Percentiles rank a stretch among this genome's conserved stretches.
Evolutionary conservation across 2,888 invertebrate genomes (phyloP).

Genomic region (Nemurella pictetii): DNA sequence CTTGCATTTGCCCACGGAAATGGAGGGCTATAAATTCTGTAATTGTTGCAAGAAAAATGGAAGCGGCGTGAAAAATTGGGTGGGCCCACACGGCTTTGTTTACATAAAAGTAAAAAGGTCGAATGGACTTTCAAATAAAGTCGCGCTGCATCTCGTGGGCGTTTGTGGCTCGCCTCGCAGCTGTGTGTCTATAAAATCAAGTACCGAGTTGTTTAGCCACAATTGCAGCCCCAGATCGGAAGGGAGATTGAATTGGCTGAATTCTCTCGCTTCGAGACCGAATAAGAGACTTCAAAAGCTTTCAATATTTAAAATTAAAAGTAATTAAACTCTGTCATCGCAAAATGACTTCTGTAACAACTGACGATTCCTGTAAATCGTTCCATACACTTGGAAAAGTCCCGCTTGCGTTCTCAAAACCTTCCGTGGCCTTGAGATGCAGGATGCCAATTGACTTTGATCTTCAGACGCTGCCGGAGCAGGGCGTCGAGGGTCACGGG

Average conservation of each 20-base stretch:
- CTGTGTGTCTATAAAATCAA: too few relatives aligned
- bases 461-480: constrained; percentile 38
- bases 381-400: too few relatives aligned
- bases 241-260: too few relatives aligned
- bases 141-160: not conserved
- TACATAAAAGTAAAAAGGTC: not conserved
- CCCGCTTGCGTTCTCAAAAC: not conserved
- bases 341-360: too few relatives aligned
- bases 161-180: not conserved
- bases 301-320: too few relatives aligned
- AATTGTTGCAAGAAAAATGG: not conserved
- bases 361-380: too few relatives aligned
- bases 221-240: too few relatives aligned
- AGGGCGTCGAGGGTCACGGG: constrained; percentile 73
- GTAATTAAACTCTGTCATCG: too few relatives aligned
- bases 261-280: too few relatives aligned
- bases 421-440: not conserved
- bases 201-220: too few relatives aligned
- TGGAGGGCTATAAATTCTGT: not conserved
- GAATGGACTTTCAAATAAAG: not conserved
- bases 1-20: not conserved
- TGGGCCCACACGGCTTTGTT: not conserved
- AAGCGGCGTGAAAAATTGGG: not conserved
- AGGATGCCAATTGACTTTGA: not conserved
- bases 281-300: too few relatives aligned